phyloP scores from a whole-genome alignment of 1,140 invertebrate genomes.

The Apis dorsata region DNA sequence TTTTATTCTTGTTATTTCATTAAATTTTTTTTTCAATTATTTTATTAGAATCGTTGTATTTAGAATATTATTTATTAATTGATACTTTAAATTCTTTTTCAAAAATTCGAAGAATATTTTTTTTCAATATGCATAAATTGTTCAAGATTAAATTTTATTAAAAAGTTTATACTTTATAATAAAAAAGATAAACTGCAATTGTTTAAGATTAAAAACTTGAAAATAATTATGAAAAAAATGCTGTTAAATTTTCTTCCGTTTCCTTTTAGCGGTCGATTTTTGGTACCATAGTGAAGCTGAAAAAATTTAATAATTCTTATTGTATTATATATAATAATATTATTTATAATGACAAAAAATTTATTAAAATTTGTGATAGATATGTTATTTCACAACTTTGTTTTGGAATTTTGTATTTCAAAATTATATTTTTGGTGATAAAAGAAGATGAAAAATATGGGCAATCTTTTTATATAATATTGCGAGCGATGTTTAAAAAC shows the following conservation, averaged over 20 bases:
- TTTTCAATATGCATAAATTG: background rate
- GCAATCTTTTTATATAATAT: background rate
- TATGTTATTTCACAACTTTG: background rate
- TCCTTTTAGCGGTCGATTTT: background rate
- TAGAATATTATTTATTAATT: slow-evolving; percentile 3
- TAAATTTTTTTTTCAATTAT: background rate
- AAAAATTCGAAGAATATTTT: slow-evolving; percentile 18
- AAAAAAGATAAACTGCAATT: background rate
- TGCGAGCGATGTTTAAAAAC: background rate
- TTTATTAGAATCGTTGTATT: slow-evolving; percentile 21
- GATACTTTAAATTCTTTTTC: background rate
- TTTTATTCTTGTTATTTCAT: slow-evolving; percentile 5
- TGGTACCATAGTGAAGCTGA: slow-evolving; percentile 20
- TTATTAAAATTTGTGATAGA: background rate
- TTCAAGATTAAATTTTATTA: slow-evolving; percentile 12
- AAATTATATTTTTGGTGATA: slow-evolving; percentile 37
- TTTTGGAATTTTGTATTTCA: slow-evolving; percentile 47
- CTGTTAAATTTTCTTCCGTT: background rate
- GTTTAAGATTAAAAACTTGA: background rate
- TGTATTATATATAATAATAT: background rate
- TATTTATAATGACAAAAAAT: background rate
- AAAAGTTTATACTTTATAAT: slow-evolving; percentile 24
- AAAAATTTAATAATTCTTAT: slow-evolving; percentile 19
- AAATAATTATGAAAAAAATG: background rate
- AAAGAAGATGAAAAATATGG: slow-evolving; percentile 3